These are phyloP conservation scores for Schizotus pectinicornis DNA, from an alignment of 2,888 invertebrate species.

Conservation along the genomic window DNA sequence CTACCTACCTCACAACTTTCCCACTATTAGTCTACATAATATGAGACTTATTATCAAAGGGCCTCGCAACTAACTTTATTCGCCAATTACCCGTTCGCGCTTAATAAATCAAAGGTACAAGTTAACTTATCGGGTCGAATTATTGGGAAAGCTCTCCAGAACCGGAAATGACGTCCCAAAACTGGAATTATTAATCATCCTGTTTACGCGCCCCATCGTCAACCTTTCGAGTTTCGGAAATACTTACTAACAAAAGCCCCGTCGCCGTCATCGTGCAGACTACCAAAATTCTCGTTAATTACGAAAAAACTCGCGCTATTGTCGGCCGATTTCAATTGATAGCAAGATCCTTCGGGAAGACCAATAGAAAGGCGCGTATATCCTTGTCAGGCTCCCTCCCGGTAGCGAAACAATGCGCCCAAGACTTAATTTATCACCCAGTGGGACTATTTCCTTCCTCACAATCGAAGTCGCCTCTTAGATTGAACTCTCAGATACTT, in stretches of 20 bases:
- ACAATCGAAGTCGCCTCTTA: slow-evolving; percentile 54
- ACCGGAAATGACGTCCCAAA: slow-evolving; percentile 4
- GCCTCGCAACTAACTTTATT: too few relatives aligned
- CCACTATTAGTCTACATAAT: too few relatives aligned
- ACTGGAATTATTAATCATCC: slow-evolving; percentile 20
- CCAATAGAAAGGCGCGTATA: slow-evolving; percentile 52
- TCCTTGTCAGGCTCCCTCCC: slow-evolving; percentile 55
- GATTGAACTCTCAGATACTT: slow-evolving; percentile 56
- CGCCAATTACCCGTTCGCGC: too few relatives aligned
- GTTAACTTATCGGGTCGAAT: neutral
- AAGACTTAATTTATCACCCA: slow-evolving; percentile 58
- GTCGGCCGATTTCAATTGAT: slow-evolving; percentile 56
- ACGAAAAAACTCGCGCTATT: slow-evolving; percentile 52
- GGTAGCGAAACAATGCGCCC: slow-evolving; percentile 56
- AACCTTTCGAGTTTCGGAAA: slow-evolving; percentile 1
- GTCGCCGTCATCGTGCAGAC: slow-evolving; percentile 17
- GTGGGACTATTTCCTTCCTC: slow-evolving; percentile 56
- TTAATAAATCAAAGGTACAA: slow-evolving; percentile 14
- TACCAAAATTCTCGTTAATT: slow-evolving; percentile 53
- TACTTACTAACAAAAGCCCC: slow-evolving; percentile 11
- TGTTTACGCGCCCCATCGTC: slow-evolving; percentile 20
- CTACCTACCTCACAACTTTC: too few relatives aligned
- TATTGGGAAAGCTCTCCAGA: neutral
- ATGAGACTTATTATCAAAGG: too few relatives aligned
- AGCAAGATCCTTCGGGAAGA: slow-evolving; percentile 52